Evolutionary conservation across 2,888 invertebrate genomes (phyloP), one percentile per base, ranked within the genome.

Genomic region (Alcis repandata): DNA sequence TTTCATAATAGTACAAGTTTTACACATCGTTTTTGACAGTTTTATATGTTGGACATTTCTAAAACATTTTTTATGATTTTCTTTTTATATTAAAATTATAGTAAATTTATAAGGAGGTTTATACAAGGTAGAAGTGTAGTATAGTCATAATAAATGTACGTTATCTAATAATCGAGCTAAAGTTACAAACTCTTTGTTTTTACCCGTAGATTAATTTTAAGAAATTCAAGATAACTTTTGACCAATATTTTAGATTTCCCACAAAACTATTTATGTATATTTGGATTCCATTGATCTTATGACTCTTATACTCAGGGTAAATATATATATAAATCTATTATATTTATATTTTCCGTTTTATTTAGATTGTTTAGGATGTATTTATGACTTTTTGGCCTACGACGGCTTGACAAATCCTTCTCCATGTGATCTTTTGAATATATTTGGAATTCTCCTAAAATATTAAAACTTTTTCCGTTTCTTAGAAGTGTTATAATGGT

Each of bases 101-200:
- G 86, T 86, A 86, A 87, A 89, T 90, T 90, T 90, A 86, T 88
- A 86, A 92, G 83, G 92, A 92, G 93, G 93, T 93, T 92, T 91
- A 93, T 92, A 93, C 93, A 93, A 93, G 93, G 93, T 93, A 93
- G 93, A 89, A 80, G 84, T 84, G 90, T 91, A 92, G 91, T 75
- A 80, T 92, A 92, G 92, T 82, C 75, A 82, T 89, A 89, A 86
- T 77, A 75, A 76, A 86, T 84, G 87, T 88, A 89, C 78, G 83
- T 86, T 86, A 79, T 86, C 87, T 85, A 79, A 82, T 87, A 79
- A 76, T 72, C 77, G 77, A 78, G 77, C 45, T 61, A 73, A 72
- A 76, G 70, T 70, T 68, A 71, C 65, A 75, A 74, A 72, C 9
- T 79, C 82, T 83, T 82, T 75, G 83, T 87, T 81, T 79, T 72